Evolutionary conservation across 2,797 vertebrate species (phyloP).

Genomic region (Pampus argenteus): DNA sequence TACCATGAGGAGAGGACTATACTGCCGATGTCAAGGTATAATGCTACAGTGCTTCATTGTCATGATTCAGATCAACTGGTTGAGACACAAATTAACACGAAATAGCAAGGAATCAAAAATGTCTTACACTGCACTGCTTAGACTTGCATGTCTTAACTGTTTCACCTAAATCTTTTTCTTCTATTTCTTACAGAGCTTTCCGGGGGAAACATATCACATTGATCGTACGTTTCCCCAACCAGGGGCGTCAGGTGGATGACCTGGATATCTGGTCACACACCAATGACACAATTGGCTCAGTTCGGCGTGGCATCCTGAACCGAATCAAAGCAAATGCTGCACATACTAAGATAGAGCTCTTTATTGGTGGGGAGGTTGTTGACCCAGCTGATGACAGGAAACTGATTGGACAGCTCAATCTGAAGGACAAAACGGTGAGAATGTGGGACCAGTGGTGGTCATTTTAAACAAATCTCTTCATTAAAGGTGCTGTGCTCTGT

Average conservation of each 20-base stretch:
- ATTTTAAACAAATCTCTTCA: background rate
- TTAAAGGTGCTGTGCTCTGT: background rate
- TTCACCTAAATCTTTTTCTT: background rate
- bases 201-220: conserved; percentile 98
- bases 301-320: conserved; percentile 95
- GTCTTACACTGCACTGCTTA: background rate
- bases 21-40: conserved; percentile 98
- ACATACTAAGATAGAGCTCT: conserved; percentile 98
- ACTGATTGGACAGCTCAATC: conserved; percentile 96
- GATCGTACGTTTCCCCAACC: conserved; percentile 98
- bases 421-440: conserved; percentile 98
- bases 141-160: background rate
- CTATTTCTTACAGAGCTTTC: conserved; percentile 90
- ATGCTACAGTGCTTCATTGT: background rate
- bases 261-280: conserved; percentile 99
- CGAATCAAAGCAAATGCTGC: conserved; percentile 98
- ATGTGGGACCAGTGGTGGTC: background rate
- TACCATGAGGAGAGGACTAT: conserved; percentile 99
- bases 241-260: conserved; percentile 98
- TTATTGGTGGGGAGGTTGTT: conserved; percentile 96
- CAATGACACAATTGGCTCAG: conserved; percentile 98
- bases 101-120: background rate
- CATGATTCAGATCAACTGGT: background rate
- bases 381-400: conserved; percentile 98
- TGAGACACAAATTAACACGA: background rate